These are phyloP conservation scores for Furcifer pardalis DNA, from an alignment of 2,797 vertebrate species.

Conservation along the genomic window DNA sequence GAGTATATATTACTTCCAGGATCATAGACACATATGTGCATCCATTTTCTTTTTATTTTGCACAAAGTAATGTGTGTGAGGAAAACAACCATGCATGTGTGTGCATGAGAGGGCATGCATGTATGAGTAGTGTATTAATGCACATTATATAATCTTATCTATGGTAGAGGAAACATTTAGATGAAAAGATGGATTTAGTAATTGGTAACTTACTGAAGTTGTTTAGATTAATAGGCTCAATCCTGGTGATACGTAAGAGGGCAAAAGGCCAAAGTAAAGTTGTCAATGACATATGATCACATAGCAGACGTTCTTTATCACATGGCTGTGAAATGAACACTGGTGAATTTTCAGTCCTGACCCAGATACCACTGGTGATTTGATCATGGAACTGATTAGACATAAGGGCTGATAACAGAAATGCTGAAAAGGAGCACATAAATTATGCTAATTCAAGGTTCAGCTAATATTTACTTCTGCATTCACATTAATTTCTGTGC, in stretches of 20 bases:
- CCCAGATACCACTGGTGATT: neutral
- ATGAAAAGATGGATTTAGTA: rapidly evolving
- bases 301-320: neutral
- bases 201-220: neutral
- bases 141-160: neutral
- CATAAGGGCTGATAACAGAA: neutral
- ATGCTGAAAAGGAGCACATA: neutral
- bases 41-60: neutral
- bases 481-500: neutral
- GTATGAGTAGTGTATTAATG: neutral
- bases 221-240: constrained; percentile 23
- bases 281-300: constrained; percentile 22
- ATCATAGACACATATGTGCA: neutral
- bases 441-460: neutral
- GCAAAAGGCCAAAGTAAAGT: neutral
- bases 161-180: neutral
- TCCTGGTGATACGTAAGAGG: neutral
- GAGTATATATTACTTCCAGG: neutral
- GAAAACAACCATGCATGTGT: neutral
- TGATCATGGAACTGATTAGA: neutral
- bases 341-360: neutral
- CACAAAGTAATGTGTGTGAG: neutral
- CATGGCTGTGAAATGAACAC: neutral
- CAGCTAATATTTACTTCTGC: neutral
- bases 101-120: neutral